phyloP scores from a whole-genome alignment of 2,888 invertebrate species.

The Yponomeuta cagnagella region DNA sequence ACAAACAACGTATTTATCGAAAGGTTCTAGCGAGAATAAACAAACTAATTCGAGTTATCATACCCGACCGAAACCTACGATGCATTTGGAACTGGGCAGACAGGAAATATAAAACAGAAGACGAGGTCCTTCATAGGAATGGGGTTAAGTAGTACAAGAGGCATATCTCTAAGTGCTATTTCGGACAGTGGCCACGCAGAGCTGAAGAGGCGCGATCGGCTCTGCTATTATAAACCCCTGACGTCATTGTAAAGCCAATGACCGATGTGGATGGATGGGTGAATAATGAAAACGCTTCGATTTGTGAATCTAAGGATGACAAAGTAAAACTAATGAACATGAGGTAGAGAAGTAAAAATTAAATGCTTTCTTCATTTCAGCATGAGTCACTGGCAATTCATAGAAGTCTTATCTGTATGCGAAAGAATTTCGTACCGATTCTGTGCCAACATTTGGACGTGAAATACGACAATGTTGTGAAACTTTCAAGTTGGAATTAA shows the following conservation, averaged over 20 bases:
- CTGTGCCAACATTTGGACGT: neutral
- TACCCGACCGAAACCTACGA: too few species aligned
- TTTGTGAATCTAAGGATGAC: neutral
- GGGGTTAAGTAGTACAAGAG: slow-evolving; percentile 1
- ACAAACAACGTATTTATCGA: too few species aligned
- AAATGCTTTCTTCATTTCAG: neutral
- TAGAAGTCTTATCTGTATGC: neutral
- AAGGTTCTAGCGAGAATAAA: too few species aligned
- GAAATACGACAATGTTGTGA: neutral
- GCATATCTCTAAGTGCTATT: slow-evolving; percentile 12
- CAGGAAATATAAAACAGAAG: slow-evolving; percentile 1
- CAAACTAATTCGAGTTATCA: too few species aligned
- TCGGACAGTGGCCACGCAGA: neutral
- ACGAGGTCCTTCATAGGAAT: slow-evolving; percentile 3
- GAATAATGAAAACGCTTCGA: neutral
- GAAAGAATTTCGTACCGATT: neutral
- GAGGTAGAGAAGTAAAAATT: neutral
- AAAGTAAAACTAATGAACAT: neutral
- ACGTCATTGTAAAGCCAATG: slow-evolving; percentile 5
- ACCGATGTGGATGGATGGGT: slow-evolving; percentile 1
- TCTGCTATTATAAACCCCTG: neutral
- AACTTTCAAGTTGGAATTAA: neutral
- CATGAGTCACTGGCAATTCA: neutral
- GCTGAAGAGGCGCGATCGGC: slow-evolving; percentile 7
- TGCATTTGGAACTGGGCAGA: neutral